These are phyloP conservation scores for Aporophyla nigra DNA, from an alignment of 2,888 invertebrate genomes.

Conservation along the genomic window DNA sequence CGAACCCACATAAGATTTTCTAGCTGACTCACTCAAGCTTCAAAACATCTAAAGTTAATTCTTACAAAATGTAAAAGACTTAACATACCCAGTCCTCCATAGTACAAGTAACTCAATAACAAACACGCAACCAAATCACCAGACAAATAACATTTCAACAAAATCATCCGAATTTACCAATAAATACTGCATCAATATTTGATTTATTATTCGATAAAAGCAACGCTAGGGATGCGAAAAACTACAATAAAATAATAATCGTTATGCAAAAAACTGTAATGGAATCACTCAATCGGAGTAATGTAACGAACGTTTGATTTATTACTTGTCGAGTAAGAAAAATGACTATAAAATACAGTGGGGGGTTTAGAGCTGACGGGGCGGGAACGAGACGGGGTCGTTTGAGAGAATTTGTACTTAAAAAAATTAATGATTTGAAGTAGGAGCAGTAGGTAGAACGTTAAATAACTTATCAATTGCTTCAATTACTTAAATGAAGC, in stretches of 20 bases:
- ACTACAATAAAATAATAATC: constrained; percentile 76
- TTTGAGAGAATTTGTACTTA: not conserved
- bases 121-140: constrained; percentile 11
- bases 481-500: no score
- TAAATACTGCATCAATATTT: constrained; percentile 62
- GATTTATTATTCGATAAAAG: constrained; percentile 68
- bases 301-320: constrained; percentile 88
- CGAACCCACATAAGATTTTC: not conserved
- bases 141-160: constrained; percentile 33
- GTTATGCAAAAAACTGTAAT: constrained; percentile 89
- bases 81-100: not conserved
- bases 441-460: not conserved
- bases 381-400: constrained; percentile 61
- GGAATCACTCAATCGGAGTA: constrained; percentile 90
- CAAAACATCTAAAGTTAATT: not conserved
- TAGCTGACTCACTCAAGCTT: not conserved
- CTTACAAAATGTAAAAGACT: constrained; percentile 13
- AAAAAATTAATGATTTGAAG: not conserved
- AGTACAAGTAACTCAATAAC: constrained; percentile 17
- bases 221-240: constrained; percentile 60
- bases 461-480: not conserved
- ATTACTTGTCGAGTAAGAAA: constrained; percentile 88
- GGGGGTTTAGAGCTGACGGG: constrained; percentile 71
- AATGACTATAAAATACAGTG: constrained; percentile 86
- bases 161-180: constrained; percentile 37